A percentile compares a stretch with the other conserved stretches of the same genome.
phyloP scores from a whole-genome alignment of 2,113 vertebrate species.

The Bungarus multicinctus region DNA sequence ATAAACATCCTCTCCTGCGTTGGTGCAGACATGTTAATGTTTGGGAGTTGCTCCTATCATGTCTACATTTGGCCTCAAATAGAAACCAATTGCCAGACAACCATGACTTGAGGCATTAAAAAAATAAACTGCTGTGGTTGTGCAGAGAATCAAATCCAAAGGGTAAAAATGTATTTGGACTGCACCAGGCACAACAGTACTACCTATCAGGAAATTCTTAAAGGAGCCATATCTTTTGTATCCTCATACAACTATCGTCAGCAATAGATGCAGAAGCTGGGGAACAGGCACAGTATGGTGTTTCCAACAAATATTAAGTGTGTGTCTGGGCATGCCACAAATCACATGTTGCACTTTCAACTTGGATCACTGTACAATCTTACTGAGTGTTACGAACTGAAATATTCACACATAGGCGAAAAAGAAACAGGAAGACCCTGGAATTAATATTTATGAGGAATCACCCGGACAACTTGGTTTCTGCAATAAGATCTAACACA shows the following conservation, averaged over 20 bases:
- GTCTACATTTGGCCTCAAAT: slow-evolving; percentile 37
- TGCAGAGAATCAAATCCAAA: slow-evolving; percentile 42
- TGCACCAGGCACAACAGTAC: not conserved
- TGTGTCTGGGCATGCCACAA: not conserved
- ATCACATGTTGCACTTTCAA: not conserved
- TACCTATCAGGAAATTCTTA: not conserved
- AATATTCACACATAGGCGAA: not conserved
- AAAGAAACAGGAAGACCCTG: slow-evolving; percentile 36
- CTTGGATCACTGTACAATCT: not conserved
- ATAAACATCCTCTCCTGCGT: not conserved
- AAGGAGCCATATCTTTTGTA: not conserved
- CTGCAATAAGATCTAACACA: slow-evolving; percentile 44
- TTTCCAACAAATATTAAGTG: not conserved
- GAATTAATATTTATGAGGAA: slow-evolving; percentile 30
- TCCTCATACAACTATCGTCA: not conserved
- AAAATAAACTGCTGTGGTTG: slow-evolving; percentile 44
- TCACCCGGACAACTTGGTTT: slow-evolving; percentile 39
- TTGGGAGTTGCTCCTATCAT: not conserved
- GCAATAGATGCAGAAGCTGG: not conserved
- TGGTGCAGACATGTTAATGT: not conserved
- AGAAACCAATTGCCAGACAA: slow-evolving; percentile 55
- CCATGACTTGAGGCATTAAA: slow-evolving; percentile 25
- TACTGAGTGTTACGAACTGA: slow-evolving; percentile 26
- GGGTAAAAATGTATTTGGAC: not conserved
- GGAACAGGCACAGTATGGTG: not conserved